These are phyloP conservation scores for Neosilurus hyrtlii DNA, from an alignment of 2,797 vertebrate genomes.

Conservation along the genomic window DNA sequence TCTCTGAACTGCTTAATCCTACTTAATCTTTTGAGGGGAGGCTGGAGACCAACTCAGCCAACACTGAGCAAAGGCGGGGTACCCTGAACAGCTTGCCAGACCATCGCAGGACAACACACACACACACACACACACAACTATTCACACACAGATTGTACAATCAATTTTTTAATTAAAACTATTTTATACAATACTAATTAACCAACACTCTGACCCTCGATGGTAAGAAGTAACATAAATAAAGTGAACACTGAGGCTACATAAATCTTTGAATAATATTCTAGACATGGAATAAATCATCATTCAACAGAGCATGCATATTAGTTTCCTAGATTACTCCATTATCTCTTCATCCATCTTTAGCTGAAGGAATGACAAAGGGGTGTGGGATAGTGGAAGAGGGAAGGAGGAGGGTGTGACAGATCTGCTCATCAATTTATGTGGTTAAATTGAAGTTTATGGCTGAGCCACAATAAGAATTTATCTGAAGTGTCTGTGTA, in stretches of 20 bases:
- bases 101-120: too few species aligned
- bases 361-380: conserved; percentile 30
- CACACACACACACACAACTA: too few species aligned
- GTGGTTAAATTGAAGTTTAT: conserved; percentile 50
- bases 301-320: conserved; percentile 17
- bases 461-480: conserved; percentile 49
- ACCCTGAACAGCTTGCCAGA: too few species aligned
- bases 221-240: neutral
- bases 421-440: conserved; percentile 45
- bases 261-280: conserved; percentile 6
- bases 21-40: too few species aligned
- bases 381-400: neutral
- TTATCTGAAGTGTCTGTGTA: conserved; percentile 46
- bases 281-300: conserved; percentile 20
- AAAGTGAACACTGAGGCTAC: neutral
- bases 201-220: neutral
- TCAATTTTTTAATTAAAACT: too few species aligned
- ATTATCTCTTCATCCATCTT: conserved; percentile 40
- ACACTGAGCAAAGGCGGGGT: too few species aligned
- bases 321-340: conserved; percentile 32
- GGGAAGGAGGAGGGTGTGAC: conserved; percentile 1
- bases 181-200: neutral
- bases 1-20: too few species aligned
- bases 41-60: too few species aligned
- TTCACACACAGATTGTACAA: too few species aligned